A percentile compares a stretch with the other conserved stretches of the same genome.
These are phyloP conservation scores for Lepisosteus oculatus DNA, from an alignment of 2,113 vertebrate genomes.

Conservation along the genomic window DNA sequence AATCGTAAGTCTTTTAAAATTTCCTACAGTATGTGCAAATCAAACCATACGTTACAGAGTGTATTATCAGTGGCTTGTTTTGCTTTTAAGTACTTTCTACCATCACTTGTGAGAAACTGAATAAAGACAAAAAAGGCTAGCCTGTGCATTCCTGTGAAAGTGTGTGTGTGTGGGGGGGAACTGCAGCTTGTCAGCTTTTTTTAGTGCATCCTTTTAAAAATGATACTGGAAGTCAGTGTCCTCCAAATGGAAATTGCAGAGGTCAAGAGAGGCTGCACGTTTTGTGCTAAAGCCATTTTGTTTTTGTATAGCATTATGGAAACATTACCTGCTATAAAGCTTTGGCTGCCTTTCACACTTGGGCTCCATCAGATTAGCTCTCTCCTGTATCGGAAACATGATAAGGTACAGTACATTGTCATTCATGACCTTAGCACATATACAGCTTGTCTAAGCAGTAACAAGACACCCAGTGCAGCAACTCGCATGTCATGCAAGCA, in stretches of 20 bases:
- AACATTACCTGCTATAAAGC: background rate
- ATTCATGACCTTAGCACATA: background rate
- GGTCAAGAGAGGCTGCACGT: no score
- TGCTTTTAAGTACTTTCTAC: conserved; percentile 19
- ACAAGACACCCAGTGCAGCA: background rate
- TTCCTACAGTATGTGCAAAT: conserved; percentile 43
- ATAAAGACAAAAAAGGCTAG: background rate
- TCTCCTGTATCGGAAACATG: conserved; percentile 9
- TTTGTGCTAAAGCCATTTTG: background rate
- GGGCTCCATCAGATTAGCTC: background rate
- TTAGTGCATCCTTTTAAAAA: no score
- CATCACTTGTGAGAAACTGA: background rate
- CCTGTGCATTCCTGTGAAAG: background rate
- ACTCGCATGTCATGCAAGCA: background rate
- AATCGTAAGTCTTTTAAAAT: conserved; percentile 20
- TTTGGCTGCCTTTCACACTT: background rate
- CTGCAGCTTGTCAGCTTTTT: no score
- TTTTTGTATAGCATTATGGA: background rate
- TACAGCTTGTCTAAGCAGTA: conserved; percentile 5
- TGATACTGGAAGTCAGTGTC: background rate
- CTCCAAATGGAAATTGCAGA: no score
- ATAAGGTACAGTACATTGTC: background rate
- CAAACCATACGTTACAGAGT: conserved; percentile 28
- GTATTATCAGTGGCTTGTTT: conserved; percentile 19
- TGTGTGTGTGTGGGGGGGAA: no score